Conservation (phyloP, 2,797 vertebrate species). For the Anableps anableps region DNA sequence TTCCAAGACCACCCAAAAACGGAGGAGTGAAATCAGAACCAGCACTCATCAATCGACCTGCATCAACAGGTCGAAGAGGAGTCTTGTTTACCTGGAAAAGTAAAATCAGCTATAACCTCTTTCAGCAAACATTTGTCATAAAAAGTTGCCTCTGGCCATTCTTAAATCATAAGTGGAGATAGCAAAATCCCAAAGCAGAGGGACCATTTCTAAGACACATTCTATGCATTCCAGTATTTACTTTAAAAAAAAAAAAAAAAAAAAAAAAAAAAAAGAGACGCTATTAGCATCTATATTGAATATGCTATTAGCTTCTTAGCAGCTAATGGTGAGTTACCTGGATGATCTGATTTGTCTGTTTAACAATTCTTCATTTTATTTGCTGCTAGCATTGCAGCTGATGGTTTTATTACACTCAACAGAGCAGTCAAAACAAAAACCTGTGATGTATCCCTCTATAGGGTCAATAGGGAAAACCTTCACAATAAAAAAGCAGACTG, state of each 20-base stretch:
- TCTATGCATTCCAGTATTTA: neutral
- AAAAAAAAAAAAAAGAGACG: too few relatives aligned
- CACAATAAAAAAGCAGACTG: neutral
- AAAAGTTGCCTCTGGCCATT: neutral
- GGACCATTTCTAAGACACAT: neutral
- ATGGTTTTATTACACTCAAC: neutral
- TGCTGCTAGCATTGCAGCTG: neutral
- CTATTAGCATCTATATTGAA: too few relatives aligned
- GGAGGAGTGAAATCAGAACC: conserved; percentile 97
- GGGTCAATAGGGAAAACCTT: neutral
- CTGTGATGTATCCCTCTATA: neutral
- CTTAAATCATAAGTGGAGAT: neutral
- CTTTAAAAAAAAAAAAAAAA: neutral
- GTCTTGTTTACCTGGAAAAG: conserved; percentile 90
- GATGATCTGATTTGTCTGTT: too few relatives aligned
- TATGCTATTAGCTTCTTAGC: too few relatives aligned
- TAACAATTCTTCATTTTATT: too few relatives aligned
- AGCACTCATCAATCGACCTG: conserved; percentile 88
- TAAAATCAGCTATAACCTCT: neutral
- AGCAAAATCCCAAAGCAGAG: neutral
- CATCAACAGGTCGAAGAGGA: conserved; percentile 88
- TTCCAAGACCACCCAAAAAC: conserved; percentile 91
- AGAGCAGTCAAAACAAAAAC: neutral
- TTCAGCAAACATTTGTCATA: neutral
- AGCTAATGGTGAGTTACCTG: too few relatives aligned